A percentile compares a stretch with the other conserved stretches of the same genome.
Conservation (phyloP, 2,797 vertebrate genomes). For the Chelidonichthys spinosus region DNA sequence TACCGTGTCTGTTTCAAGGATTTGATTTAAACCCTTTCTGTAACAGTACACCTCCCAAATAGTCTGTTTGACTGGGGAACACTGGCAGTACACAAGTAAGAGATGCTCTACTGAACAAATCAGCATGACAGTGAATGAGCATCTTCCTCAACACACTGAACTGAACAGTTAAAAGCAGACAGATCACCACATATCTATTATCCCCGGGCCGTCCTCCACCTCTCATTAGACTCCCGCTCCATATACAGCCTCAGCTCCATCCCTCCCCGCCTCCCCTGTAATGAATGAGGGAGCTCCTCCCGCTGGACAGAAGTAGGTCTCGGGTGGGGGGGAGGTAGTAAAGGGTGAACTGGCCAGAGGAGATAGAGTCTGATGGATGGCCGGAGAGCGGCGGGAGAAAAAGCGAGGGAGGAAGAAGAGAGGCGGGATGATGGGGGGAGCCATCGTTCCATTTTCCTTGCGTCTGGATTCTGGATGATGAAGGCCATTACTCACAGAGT, state of each 20-base stretch:
- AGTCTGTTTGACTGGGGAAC: too few relatives aligned
- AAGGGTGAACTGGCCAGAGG: constrained; percentile 71
- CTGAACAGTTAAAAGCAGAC: background rate
- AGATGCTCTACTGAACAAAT: too few relatives aligned
- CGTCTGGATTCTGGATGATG: constrained; percentile 70
- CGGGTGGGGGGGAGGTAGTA: constrained; percentile 61
- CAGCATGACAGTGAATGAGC: too few relatives aligned
- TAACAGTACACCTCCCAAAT: too few relatives aligned
- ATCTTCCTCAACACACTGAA: background rate
- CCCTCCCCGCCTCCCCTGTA: constrained; percentile 45
- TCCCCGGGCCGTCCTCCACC: constrained; percentile 21
- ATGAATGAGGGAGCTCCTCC: constrained; percentile 77
- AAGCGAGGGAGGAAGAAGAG: constrained; percentile 32
- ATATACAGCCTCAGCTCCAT: constrained; percentile 41
- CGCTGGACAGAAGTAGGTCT: constrained; percentile 82
- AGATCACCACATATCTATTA: background rate
- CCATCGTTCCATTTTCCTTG: constrained; percentile 69
- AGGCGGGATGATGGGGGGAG: constrained; percentile 54
- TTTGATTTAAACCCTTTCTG: too few relatives aligned
- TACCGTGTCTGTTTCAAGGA: too few relatives aligned
- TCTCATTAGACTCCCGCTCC: constrained; percentile 38
- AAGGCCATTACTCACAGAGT: constrained; percentile 76
- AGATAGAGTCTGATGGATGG: constrained; percentile 78
- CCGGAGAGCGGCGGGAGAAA: constrained; percentile 28
- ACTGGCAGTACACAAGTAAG: too few relatives aligned